Percentiles rank a stretch among this genome's conserved stretches.
phyloP scores from a whole-genome alignment of 2,888 invertebrate species.

The Drosophila lutescens region DNA sequence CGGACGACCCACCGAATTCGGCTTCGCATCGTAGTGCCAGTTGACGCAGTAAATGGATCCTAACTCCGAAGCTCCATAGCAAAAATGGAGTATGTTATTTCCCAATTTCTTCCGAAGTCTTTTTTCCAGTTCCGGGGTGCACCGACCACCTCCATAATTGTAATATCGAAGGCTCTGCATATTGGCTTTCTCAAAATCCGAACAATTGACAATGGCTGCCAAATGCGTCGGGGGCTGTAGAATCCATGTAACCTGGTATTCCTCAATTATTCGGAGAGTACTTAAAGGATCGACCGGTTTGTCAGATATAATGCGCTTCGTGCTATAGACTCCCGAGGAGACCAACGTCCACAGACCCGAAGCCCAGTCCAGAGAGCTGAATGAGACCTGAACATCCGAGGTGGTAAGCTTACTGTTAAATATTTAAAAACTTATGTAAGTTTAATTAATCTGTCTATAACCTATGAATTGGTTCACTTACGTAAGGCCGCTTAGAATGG shows the following conservation, averaged over 20 bases:
- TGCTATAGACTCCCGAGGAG: constrained; percentile 49
- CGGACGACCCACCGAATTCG: constrained; percentile 65
- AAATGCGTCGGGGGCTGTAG: constrained; percentile 58
- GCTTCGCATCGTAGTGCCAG: constrained; percentile 50
- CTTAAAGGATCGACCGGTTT: constrained; percentile 54
- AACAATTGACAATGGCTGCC: constrained; percentile 45
- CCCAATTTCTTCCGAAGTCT: constrained; percentile 52
- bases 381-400: constrained; percentile 53
- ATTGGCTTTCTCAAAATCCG: constrained; percentile 43
- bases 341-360: constrained; percentile 44
- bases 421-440: too few species aligned
- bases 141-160: constrained; percentile 50
- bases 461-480: constrained; percentile 12
- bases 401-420: constrained; percentile 46
- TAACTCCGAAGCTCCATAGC: constrained; percentile 70
- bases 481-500: constrained; percentile 20
- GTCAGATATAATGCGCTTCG: constrained; percentile 69
- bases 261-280: constrained; percentile 55
- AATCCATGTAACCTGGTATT: constrained; percentile 59
- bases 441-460: too few species aligned
- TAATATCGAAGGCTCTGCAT: constrained; percentile 56
- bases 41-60: constrained; percentile 49
- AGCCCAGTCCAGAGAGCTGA: constrained; percentile 64
- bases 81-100: constrained; percentile 50
- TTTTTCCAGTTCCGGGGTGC: constrained; percentile 47